Conservation (phyloP, 2,888 invertebrate species). For the Tachina lurida region DNA sequence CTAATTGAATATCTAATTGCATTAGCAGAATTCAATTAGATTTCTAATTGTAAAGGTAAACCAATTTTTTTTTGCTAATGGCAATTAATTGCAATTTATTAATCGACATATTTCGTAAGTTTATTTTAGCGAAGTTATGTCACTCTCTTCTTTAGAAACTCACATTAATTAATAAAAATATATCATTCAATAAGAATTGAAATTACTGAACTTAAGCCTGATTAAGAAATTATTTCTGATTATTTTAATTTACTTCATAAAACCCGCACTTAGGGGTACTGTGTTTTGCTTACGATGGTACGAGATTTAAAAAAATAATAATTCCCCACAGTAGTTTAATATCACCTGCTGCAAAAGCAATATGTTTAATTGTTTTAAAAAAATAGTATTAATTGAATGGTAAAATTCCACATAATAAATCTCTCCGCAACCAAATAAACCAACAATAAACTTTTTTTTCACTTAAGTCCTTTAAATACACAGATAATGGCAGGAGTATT, state of each 20-base stretch:
- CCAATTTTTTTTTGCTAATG: too few species aligned
- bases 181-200: too few species aligned
- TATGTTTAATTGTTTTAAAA: slow-evolving; percentile 39
- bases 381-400: slow-evolving; percentile 61
- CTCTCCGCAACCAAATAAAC: slow-evolving; percentile 49
- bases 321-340: background rate
- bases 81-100: too few species aligned
- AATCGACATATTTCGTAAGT: too few species aligned
- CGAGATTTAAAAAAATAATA: background rate
- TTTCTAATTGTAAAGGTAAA: too few species aligned
- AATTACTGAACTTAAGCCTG: too few species aligned
- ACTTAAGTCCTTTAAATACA: slow-evolving; percentile 47
- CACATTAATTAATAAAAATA: too few species aligned
- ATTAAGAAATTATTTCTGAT: too few species aligned
- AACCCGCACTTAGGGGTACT: background rate
- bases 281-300: background rate
- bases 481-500: slow-evolving; percentile 28
- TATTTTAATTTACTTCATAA: slow-evolving; percentile 11
- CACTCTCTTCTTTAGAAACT: too few species aligned
- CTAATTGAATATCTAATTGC: too few species aligned
- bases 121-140: too few species aligned
- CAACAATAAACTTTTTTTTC: slow-evolving; percentile 9
- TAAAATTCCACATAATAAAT: slow-evolving; percentile 61
- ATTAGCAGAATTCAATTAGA: too few species aligned
- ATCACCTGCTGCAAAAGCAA: slow-evolving; percentile 28